Percentiles rank a stretch among this genome's conserved stretches.
These are phyloP conservation scores for Hypanus sabinus DNA, from an alignment of 2,113 vertebrate species.

Conservation along the genomic window DNA sequence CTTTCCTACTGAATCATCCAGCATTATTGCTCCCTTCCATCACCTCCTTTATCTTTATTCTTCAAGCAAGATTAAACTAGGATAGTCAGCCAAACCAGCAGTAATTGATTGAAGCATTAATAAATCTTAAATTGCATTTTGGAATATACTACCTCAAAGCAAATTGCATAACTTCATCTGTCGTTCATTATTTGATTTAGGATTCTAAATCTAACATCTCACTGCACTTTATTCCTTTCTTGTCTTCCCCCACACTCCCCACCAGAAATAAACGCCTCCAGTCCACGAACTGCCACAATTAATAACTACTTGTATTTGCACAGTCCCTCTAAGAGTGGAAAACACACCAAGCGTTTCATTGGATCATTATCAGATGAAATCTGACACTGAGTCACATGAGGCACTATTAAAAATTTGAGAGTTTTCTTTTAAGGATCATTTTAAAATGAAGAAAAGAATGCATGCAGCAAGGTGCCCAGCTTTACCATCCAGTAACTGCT, in stretches of 20 bases:
- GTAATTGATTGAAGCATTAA: not conserved
- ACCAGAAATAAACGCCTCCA: not conserved
- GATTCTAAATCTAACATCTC: not conserved
- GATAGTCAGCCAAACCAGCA: not conserved
- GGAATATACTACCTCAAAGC: constrained; percentile 15
- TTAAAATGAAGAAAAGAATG: not conserved
- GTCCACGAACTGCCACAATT: not conserved
- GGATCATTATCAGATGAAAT: not conserved
- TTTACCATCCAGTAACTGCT: not conserved
- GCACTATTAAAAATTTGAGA: not conserved
- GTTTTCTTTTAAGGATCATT: not conserved
- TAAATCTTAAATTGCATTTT: constrained; percentile 18
- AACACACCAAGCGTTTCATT: not conserved
- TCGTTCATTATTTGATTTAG: constrained; percentile 6
- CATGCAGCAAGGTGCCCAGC: not conserved
- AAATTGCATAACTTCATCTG: not conserved
- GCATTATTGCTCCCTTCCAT: not conserved
- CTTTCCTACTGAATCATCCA: not conserved
- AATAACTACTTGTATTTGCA: not conserved
- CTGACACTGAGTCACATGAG: not conserved
- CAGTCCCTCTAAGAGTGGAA: not conserved
- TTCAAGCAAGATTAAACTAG: not conserved
- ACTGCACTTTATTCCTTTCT: too few relatives aligned
- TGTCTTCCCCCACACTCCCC: not conserved
- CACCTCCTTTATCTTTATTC: not conserved